Conservation (phyloP, 2,888 invertebrate genomes). For the Chymomyza procnemis region DNA sequence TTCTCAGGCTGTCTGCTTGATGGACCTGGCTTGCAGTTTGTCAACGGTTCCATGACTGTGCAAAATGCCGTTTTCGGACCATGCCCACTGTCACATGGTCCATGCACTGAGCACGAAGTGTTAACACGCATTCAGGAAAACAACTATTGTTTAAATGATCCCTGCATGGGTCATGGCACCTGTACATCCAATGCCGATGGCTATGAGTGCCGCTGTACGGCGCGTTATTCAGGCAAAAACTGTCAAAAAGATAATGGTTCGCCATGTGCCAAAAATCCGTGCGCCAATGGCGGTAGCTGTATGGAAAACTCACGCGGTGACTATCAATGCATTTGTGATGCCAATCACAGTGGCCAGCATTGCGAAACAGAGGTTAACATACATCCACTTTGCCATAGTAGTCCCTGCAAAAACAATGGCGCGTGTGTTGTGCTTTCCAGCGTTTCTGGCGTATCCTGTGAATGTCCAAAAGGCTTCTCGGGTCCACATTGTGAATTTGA, state of each 20-base stretch:
- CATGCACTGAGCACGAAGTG: conserved; percentile 82
- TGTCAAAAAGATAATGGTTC: conserved; percentile 90
- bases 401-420: conserved; percentile 89
- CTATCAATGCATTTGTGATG: conserved; percentile 85
- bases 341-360: conserved; percentile 83
- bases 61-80: conserved; percentile 86
- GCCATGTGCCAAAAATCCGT: conserved; percentile 85
- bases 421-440: conserved; percentile 84
- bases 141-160: conserved; percentile 88
- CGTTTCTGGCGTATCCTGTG: conserved; percentile 81
- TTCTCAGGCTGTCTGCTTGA: conserved; percentile 91
- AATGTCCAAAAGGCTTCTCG: conserved; percentile 80
- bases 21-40: conserved; percentile 91
- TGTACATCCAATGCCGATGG: conserved; percentile 87
- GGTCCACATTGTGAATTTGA: conserved; percentile 81
- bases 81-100: conserved; percentile 87
- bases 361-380: conserved; percentile 87
- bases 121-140: conserved; percentile 81
- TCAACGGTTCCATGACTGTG: conserved; percentile 82
- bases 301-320: conserved; percentile 84
- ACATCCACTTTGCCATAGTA: conserved; percentile 85
- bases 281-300: conserved; percentile 87
- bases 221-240: conserved; percentile 91
- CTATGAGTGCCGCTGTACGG: conserved; percentile 91
- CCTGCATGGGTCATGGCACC: conserved; percentile 89